These are phyloP conservation scores for Eurosta solidaginis DNA, from an alignment of 1,140 invertebrate genomes.

Conservation along the genomic window DNA sequence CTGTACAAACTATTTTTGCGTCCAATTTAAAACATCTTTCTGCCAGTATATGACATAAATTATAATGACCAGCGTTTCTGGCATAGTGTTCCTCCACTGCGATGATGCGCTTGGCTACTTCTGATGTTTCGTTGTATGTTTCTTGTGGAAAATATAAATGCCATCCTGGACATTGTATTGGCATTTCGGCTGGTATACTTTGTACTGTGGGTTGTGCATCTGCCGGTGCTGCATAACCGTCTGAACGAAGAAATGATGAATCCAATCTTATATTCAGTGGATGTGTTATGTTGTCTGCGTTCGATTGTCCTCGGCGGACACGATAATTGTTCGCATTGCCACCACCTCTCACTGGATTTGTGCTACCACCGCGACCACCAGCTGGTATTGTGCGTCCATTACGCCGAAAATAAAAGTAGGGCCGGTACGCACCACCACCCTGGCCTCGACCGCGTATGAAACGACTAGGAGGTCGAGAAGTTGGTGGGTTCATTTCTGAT, in stretches of 20 bases:
- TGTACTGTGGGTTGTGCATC: constrained; percentile 40
- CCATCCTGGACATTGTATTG: constrained; percentile 65
- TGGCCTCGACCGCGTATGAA: constrained; percentile 41
- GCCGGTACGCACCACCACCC: constrained; percentile 45
- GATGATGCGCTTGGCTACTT: constrained; percentile 59
- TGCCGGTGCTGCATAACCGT: constrained; percentile 51
- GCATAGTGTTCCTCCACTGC: constrained; percentile 56
- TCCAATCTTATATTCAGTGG: constrained; percentile 36
- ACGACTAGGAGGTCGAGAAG: background rate
- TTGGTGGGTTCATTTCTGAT: constrained; percentile 26
- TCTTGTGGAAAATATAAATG: constrained; percentile 67
- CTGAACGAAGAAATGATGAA: constrained; percentile 41
- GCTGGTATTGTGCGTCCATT: constrained; percentile 52
- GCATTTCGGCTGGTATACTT: constrained; percentile 44
- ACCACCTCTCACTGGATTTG: background rate
- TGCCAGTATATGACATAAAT: constrained; percentile 60
- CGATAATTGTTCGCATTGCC: background rate
- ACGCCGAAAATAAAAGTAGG: constrained; percentile 52
- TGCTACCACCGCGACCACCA: background rate
- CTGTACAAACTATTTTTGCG: constrained; percentile 60
- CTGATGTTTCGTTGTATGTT: constrained; percentile 58
- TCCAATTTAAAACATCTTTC: constrained; percentile 61
- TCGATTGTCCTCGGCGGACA: background rate
- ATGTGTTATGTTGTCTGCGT: background rate
- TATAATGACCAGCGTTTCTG: constrained; percentile 53